Evolutionary conservation across 1,140 invertebrate genomes (phyloP), one percentile per base, ranked within the genome.

Genomic region (Bilobella aurantiaca): DNA sequence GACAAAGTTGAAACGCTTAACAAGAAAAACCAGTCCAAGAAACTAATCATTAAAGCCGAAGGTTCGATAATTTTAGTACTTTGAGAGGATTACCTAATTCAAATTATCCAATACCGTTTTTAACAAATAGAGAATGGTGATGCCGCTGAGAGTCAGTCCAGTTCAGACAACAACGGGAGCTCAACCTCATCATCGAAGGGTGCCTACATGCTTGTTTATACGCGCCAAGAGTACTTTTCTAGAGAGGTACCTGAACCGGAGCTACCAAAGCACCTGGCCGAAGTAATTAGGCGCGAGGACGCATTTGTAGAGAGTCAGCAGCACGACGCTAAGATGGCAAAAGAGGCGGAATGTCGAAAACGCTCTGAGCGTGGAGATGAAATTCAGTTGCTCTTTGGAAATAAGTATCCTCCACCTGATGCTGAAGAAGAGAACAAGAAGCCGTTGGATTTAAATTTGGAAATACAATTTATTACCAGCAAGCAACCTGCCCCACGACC

Each of bases 1-100:
- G 85, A 87, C 74, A 80, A 79, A 71, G 84, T 86, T 28, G 82
- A 85, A 62, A 81, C 82, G 75, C 81, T 85, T 21, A 49, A 73
- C 76, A 82, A 75, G 77, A 82, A 67, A 77, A 82, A 66, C 78
- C 31, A 14, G 3, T 25, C 8, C 8, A 28, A 37, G 46, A 42
- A 5, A 18, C 23, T 62, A 18, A 27, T 62, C 3, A 23, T 53
- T 12, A 53, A 53, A 3, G 23, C 14, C 25, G 21, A 8, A 8
- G 21, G 49, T 53, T 16, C 5, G 18, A 42, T 42, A 42, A 12
- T 42, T 42, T 8, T 42, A 18, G 18, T 18, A 18, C 18, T 42
- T 8, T 42, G 18, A 42, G 8, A 8, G 34, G 34, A 42, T 42
- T 42, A 8, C 18, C 34, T 42, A 12, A n/a, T n/a, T n/a, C n/a